phyloP scores from a whole-genome alignment of 2,113 vertebrate genomes.

The Irena cyanogastra region DNA sequence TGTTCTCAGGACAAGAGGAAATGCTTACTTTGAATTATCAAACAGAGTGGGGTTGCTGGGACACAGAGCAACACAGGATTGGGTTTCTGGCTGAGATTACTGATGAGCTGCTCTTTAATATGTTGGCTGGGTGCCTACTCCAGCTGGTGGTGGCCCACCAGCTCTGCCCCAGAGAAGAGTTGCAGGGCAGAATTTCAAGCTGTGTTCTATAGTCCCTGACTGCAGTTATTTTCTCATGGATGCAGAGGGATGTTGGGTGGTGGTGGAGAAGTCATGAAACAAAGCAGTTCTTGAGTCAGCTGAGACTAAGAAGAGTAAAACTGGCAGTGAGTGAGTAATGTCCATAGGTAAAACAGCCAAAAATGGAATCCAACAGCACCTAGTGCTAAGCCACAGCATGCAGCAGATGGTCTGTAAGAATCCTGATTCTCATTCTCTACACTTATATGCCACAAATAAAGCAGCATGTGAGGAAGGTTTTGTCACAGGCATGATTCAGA shows the following conservation, averaged over 20 bases:
- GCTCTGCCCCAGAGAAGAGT: background rate
- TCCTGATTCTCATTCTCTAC: background rate
- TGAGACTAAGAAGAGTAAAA: background rate
- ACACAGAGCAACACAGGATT: background rate
- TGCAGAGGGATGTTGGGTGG: background rate
- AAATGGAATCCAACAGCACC: background rate
- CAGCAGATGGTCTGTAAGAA: background rate
- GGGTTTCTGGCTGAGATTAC: background rate
- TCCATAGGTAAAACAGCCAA: background rate
- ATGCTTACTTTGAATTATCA: background rate
- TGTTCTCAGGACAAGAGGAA: background rate
- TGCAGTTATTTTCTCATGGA: background rate
- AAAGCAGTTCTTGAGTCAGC: background rate
- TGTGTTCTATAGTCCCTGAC: background rate
- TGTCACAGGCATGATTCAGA: background rate
- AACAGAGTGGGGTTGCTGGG: fast-evolving
- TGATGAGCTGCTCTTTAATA: fast-evolving
- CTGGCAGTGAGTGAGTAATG: background rate
- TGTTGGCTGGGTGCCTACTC: background rate
- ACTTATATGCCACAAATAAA: background rate
- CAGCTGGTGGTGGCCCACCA: background rate
- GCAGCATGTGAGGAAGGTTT: background rate
- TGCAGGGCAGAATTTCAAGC: background rate
- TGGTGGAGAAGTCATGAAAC: background rate
- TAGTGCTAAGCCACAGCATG: background rate